Base-by-base conservation (phyloP, 2,113 vertebrate species). In the Butorides virescens region DNA sequence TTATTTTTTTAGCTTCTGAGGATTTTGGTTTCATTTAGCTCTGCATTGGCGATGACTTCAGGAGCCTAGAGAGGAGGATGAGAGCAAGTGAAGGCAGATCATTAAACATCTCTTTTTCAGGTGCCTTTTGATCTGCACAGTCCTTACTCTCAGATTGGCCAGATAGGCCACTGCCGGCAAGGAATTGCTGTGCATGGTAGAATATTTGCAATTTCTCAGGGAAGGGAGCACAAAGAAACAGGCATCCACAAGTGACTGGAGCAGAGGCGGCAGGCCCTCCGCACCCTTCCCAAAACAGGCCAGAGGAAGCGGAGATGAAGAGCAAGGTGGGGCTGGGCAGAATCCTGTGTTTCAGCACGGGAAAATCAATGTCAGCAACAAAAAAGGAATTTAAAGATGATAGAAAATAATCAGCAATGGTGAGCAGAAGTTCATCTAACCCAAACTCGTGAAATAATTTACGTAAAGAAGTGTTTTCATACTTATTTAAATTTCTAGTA, bases 401-500 rank as follows among this genome's bases (percentile, higher is more conserved):
- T 8, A 65, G 52, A 29, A 92, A 47, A 67, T 52, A 90, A 82
- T 77, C 62, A 95, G 30, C 42, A 49, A 19, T 27, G 53, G 53
- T 9, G 32, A 92, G 65, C 17, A 6, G 19, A 36, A 96, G 39
- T 91, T 85, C 16, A 80, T 81, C 73, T 77, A 80, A 90, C 49
- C 17, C 36, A 92, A 58, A 7, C 5, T 77, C 34, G 71, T 74
- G 68, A 63, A 8, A 91, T 93, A 95, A 66, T 87, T 77, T 68
- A 37, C 55, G 56, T 49, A 81, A 88, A 95, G n/a, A 25, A 93
- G 7, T 26, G 74, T 85, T 67, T 95, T 86, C 42, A 44, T 94
- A 59, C 13, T 44, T 44, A 44, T 44, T 44, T 44, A 15, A 52
- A 59, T 93, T 91, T 78, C 73, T 88, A 61, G 61, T 21, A 82